A percentile compares a stretch with the other conserved stretches of the same genome.
These are phyloP conservation scores for Eretmocerus hayati DNA, from an alignment of 2,888 invertebrate species.

Conservation along the genomic window DNA sequence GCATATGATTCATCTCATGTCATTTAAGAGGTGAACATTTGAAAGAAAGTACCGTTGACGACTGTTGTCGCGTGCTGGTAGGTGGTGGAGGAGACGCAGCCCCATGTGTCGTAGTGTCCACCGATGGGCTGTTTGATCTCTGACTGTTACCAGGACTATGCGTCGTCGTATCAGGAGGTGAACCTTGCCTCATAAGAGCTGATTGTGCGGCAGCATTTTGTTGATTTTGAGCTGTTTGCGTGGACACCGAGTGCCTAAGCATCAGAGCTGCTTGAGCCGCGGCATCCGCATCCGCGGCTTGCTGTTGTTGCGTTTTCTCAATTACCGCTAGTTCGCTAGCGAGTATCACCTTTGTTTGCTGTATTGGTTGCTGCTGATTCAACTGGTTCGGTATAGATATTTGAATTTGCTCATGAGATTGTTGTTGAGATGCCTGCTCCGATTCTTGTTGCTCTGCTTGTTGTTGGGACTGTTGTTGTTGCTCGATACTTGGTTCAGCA, in stretches of 20 bases:
- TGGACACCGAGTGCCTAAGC: conserved; percentile 65
- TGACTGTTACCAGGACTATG: conserved; percentile 60
- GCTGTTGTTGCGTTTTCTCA: conserved; percentile 11
- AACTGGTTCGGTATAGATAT: conserved; percentile 27
- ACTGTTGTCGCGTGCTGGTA: conserved; percentile 39
- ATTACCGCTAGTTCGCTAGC: conserved; percentile 34
- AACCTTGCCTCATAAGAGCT: conserved; percentile 48
- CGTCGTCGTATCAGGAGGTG: conserved; percentile 80
- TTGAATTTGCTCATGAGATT: conserved; percentile 42
- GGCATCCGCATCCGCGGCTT: conserved; percentile 20
- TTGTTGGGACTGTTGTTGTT: conserved; percentile 34
- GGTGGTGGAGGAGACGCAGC: conserved; percentile 44
- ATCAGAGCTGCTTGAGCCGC: conserved; percentile 36
- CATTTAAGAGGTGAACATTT: too few species aligned
- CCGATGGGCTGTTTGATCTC: conserved; percentile 43
- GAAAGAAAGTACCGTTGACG: conserved; percentile 24
- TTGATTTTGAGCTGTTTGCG: conserved; percentile 57
- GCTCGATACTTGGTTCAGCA: conserved; percentile 43
- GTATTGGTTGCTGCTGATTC: conserved; percentile 38
- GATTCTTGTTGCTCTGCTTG: conserved; percentile 32
- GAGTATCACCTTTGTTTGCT: conserved; percentile 25
- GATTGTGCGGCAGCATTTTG: conserved; percentile 42
- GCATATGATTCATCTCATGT: too few species aligned
- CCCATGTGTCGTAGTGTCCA: conserved; percentile 45
- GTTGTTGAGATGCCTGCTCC: conserved; percentile 34